phyloP scores from a whole-genome alignment of 2,797 vertebrate genomes.

The Macroramphosus scolopax region DNA sequence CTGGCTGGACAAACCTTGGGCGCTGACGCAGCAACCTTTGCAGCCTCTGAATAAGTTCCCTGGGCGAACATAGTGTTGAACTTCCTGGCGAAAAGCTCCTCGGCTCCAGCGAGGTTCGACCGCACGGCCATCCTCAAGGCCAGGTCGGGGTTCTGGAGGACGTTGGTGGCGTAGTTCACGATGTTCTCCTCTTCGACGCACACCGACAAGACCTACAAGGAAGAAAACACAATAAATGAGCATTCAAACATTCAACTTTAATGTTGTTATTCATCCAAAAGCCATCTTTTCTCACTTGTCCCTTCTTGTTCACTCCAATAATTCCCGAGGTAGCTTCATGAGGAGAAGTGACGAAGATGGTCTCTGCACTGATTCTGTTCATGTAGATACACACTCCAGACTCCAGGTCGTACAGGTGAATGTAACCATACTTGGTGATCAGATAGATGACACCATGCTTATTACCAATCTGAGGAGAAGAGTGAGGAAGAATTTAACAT shows the following conservation, averaged over 20 bases:
- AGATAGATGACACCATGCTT: conserved; percentile 93
- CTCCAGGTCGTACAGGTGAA: conserved; percentile 93
- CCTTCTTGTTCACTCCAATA: conserved; percentile 95
- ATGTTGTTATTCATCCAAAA: too few species aligned
- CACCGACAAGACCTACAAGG: conserved; percentile 86
- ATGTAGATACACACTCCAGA: conserved; percentile 93
- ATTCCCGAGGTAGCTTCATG: conserved; percentile 92
- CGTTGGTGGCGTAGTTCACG: conserved; percentile 88
- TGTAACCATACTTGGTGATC: conserved; percentile 94
- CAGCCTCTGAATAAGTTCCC: conserved; percentile 89
- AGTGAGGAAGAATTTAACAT: conserved; percentile 13
- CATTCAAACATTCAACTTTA: background rate
- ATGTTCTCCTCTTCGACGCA: conserved; percentile 96
- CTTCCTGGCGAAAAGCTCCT: conserved; percentile 90
- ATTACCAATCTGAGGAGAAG: conserved; percentile 80
- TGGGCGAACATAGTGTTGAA: conserved; percentile 90
- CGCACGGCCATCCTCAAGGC: conserved; percentile 89
- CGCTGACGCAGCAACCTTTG: conserved; percentile 89
- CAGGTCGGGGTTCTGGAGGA: conserved; percentile 92
- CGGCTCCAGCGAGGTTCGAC: conserved; percentile 89
- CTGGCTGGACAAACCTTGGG: conserved; percentile 84
- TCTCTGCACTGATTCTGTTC: conserved; percentile 93
- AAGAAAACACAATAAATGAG: too few species aligned
- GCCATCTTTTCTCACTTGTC: conserved; percentile 83
- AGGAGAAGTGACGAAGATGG: conserved; percentile 91